A percentile compares a stretch with the other conserved stretches of the same genome.
phyloP scores from a whole-genome alignment of 2,797 vertebrate genomes.

The Falco naumanni region DNA sequence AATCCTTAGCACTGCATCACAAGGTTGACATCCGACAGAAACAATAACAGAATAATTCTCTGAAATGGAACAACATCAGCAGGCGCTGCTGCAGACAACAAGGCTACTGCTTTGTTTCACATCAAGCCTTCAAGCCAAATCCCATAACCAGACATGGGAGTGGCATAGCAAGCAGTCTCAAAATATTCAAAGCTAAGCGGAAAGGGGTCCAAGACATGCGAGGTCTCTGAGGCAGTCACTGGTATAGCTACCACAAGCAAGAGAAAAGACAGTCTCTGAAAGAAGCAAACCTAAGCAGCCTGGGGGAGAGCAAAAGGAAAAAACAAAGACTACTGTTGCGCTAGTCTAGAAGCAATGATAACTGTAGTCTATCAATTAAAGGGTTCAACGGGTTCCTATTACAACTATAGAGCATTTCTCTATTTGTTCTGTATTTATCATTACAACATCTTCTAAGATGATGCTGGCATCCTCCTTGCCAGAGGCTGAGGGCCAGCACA shows the following conservation, averaged over 20 bases:
- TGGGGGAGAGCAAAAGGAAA: background rate
- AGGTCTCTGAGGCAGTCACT: fast-evolving
- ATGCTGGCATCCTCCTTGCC: background rate
- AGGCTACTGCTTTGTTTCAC: background rate
- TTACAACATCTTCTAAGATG: background rate
- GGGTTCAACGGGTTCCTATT: background rate
- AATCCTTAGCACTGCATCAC: background rate
- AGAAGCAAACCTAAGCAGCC: background rate
- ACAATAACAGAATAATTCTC: background rate
- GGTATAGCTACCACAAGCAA: background rate
- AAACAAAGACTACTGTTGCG: background rate
- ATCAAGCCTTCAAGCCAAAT: background rate
- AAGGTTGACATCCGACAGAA: background rate
- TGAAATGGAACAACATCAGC: background rate
- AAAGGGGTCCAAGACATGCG: background rate
- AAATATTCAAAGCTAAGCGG: background rate
- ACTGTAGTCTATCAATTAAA: background rate
- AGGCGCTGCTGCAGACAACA: background rate
- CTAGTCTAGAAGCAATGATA: background rate
- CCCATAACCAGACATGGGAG: background rate
- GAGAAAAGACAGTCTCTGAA: background rate
- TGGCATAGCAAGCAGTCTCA: background rate
- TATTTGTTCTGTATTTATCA: background rate
- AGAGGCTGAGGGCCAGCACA: background rate
- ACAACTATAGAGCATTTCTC: background rate